Percentiles rank a stretch among this genome's conserved stretches.
Evolutionary conservation across 2,888 invertebrate genomes (phyloP).

Genomic region (Stenoptilia bipunctidactyla): DNA sequence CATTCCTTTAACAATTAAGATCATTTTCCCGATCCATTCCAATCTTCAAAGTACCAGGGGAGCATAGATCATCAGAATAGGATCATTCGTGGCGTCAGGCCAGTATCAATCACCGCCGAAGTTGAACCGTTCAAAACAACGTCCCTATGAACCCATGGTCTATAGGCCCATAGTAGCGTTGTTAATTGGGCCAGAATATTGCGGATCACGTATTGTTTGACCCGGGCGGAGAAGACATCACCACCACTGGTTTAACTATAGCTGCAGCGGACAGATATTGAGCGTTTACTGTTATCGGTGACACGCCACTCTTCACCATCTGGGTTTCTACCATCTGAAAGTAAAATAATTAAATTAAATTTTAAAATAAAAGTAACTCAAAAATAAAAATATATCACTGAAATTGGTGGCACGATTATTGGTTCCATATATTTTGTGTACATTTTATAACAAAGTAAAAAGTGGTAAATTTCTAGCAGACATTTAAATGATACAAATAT

Average conservation of each 20-base stretch:
- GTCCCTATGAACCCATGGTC: no score
- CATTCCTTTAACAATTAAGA: neutral
- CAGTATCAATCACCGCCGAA: no score
- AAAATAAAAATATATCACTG: no score
- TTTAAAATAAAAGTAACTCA: no score
- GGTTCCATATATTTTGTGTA: no score
- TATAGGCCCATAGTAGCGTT: slow-evolving; percentile 18
- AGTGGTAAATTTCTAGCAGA: no score
- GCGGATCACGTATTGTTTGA: slow-evolving; percentile 11
- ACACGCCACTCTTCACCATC: slow-evolving; percentile 68
- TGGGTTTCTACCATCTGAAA: slow-evolving; percentile 61
- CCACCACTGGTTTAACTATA: slow-evolving; percentile 78
- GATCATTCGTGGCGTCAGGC: no score
- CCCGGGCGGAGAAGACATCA: slow-evolving; percentile 49
- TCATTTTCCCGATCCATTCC: neutral
- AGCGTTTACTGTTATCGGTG: slow-evolving; percentile 75
- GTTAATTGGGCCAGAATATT: slow-evolving; percentile 1
- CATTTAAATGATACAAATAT: no score
- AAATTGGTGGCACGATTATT: no score
- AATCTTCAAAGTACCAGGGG: slow-evolving; percentile 12
- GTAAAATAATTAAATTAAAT: no score
- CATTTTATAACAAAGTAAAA: no score
- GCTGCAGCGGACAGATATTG: slow-evolving; percentile 75
- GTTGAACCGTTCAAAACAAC: no score
- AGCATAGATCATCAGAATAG: slow-evolving; percentile 8